Conservation (phyloP, 2,797 vertebrate genomes). For the Ptychobarbus kaznakovi region DNA sequence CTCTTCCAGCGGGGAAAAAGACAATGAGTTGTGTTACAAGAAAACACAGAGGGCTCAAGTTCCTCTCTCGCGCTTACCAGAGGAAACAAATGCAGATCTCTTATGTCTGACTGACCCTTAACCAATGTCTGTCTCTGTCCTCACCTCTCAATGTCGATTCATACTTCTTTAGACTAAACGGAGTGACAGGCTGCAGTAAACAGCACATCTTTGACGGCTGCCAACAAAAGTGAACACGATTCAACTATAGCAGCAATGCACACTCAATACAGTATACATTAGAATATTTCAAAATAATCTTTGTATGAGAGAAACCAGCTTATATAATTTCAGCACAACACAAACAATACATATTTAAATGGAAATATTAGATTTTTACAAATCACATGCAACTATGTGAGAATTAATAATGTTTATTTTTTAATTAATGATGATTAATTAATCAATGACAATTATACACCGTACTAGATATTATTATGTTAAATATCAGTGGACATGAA, state of each 20-base stretch:
- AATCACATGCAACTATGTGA: not conserved
- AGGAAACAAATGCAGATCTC: slow-evolving; percentile 54
- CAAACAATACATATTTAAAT: not conserved
- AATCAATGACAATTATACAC: not conserved
- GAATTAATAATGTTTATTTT: not conserved
- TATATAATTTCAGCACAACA: not conserved
- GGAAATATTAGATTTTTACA: not conserved
- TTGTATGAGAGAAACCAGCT: not conserved
- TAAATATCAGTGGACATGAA: not conserved
- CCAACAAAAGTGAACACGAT: slow-evolving; percentile 9
- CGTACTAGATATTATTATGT: not conserved
- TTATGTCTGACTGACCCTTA: slow-evolving; percentile 50
- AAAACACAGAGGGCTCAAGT: slow-evolving; percentile 48
- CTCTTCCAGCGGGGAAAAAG: slow-evolving; percentile 25
- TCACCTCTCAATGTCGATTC: slow-evolving; percentile 41
- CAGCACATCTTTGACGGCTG: not conserved
- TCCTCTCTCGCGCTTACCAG: slow-evolving; percentile 1
- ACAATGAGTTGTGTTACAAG: slow-evolving; percentile 11
- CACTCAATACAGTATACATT: not conserved
- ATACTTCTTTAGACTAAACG: slow-evolving; percentile 25
- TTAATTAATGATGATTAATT: not conserved
- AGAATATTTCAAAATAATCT: not conserved
- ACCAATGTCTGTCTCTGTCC: slow-evolving; percentile 43
- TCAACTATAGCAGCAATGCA: slow-evolving; percentile 4
- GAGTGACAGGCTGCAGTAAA: slow-evolving; percentile 6